phyloP scores from a whole-genome alignment of 2,888 invertebrate species.

The Lithophane leautieri region DNA sequence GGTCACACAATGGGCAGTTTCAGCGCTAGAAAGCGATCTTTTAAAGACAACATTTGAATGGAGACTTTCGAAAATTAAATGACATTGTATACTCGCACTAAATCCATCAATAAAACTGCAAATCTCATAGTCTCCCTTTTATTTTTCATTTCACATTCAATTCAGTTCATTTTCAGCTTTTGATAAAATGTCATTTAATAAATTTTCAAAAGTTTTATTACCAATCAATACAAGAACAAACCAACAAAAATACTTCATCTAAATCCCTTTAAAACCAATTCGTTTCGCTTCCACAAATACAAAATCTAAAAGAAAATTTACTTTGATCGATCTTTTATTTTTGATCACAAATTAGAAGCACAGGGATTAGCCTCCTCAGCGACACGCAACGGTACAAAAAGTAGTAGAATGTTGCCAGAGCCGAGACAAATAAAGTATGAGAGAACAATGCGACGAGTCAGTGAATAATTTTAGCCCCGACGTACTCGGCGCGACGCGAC shows the following conservation, averaged over 20 bases:
- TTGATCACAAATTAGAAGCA: constrained; percentile 84
- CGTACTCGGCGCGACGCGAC: constrained; percentile 78
- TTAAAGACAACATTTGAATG: no score
- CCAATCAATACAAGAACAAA: neutral
- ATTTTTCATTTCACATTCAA: neutral
- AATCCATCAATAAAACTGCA: neutral
- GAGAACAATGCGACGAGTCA: constrained; percentile 88
- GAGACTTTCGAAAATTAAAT: neutral
- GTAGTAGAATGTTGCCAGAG: constrained; percentile 71
- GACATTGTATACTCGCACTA: neutral
- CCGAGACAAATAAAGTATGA: constrained; percentile 87
- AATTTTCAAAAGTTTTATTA: neutral
- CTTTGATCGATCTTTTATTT: constrained; percentile 82
- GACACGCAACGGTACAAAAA: constrained; percentile 85
- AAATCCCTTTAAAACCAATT: constrained; percentile 55
- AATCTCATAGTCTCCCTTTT: neutral
- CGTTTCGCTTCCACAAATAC: constrained; percentile 63
- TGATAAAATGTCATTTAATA: neutral
- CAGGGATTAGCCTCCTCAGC: constrained; percentile 81
- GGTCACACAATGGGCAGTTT: no score
- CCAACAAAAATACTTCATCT: constrained; percentile 41
- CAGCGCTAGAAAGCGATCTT: no score
- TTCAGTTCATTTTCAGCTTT: neutral
- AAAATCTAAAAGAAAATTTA: constrained; percentile 44
- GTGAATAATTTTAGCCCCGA: constrained; percentile 89